These are phyloP conservation scores for Amphiura filiformis DNA, from an alignment of 35 echinoderm and acorn worm genomes.

Conservation along the genomic window DNA sequence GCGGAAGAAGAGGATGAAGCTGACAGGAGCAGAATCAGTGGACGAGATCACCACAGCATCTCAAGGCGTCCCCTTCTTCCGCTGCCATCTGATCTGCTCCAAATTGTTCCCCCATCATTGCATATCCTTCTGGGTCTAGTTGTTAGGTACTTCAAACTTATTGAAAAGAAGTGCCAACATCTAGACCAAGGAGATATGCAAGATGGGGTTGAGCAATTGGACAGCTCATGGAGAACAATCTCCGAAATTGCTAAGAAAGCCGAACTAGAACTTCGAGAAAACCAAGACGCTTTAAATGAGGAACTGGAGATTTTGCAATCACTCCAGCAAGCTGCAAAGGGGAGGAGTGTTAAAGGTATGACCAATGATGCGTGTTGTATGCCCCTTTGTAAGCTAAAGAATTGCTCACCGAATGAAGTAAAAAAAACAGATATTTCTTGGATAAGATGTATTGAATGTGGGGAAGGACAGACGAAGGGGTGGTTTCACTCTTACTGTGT, in stretches of 20 bases:
- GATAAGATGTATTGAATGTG: not conserved
- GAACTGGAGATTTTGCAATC: not conserved
- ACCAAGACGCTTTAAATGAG: not conserved
- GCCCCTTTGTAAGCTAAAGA: not conserved
- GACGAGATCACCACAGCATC: not conserved
- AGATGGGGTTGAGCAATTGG: not conserved
- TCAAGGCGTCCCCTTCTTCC: not conserved
- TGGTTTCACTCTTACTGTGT: not conserved
- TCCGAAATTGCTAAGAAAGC: not conserved
- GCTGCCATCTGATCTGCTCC: not conserved
- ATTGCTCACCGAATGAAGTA: not conserved
- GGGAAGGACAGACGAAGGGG: not conserved
- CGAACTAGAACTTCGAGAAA: not conserved
- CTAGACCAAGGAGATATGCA: not conserved
- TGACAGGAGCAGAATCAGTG: not conserved
- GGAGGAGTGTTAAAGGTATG: not conserved
- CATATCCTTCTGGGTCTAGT: not conserved
- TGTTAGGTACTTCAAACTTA: not conserved
- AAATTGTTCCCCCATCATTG: not conserved
- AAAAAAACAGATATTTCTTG: not conserved
- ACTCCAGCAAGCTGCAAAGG: not conserved
- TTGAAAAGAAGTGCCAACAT: not conserved
- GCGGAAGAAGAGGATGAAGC: not conserved
- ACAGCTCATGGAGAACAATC: not conserved
- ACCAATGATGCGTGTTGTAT: not conserved